Conservation (phyloP, 2,113 vertebrate species). For the Pao palembangensis region DNA sequence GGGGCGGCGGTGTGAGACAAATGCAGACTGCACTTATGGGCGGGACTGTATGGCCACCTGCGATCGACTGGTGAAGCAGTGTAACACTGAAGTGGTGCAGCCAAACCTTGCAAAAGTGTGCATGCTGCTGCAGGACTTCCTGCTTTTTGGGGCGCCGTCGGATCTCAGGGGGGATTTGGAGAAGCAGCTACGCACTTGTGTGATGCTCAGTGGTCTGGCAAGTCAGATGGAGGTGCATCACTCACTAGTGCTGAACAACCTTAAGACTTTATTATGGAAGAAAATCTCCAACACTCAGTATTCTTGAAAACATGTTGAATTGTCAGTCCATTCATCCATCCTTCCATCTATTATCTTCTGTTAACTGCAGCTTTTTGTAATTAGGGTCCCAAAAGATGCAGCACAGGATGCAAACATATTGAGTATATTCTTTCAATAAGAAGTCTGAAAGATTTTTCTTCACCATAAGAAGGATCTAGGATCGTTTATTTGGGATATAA, state of each 20-base stretch:
- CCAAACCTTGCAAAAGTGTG: constrained; percentile 97
- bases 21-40: constrained; percentile 89
- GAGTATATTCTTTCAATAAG: too few species aligned
- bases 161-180: constrained; percentile 85
- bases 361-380: background rate
- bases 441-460: background rate
- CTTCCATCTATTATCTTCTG: background rate
- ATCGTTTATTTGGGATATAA: background rate
- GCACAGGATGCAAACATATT: too few species aligned
- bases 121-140: constrained; percentile 82
- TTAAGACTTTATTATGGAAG: constrained; percentile 95
- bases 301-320: constrained; percentile 70
- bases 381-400: too few species aligned
- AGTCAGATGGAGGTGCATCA: constrained; percentile 97
- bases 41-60: constrained; percentile 87
- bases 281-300: constrained; percentile 94
- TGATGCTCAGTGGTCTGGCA: constrained; percentile 89
- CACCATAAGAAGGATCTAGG: background rate
- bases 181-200: constrained; percentile 89
- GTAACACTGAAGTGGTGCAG: constrained; percentile 87
- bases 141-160: constrained; percentile 83
- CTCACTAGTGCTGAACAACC: constrained; percentile 92
- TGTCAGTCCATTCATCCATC: background rate
- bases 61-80: constrained; percentile 88
- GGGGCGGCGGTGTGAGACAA: constrained; percentile 86